Base-by-base conservation (phyloP, 2,888 invertebrate species). In the Altica lythri region DNA sequence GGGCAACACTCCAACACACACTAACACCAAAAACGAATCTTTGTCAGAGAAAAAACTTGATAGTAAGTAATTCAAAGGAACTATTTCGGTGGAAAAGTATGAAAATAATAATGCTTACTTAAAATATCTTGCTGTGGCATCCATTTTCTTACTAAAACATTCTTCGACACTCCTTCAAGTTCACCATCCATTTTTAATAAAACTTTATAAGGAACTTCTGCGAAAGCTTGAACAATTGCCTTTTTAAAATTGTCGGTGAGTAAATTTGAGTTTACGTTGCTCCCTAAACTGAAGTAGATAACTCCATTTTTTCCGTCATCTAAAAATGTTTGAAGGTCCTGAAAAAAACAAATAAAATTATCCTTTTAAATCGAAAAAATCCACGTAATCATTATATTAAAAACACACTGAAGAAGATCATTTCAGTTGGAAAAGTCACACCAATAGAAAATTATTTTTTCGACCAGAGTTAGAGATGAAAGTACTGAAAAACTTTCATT, bases 221-320 rank as follows among this genome's bases (percentile, higher is more conserved):
- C 50, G 46, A 79, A 76, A 2, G 73, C 69, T 10, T 69, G 63
- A 2, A 75, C 17, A 16, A 78, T 63, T 2, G 64, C 64, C 22
- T 71, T 61, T 9, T 68, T 51, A 12, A 69, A 67, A 16, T 72
- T 55, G n/a, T 59, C 53, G 2, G 71, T 61, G 37, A 78, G 53
- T 19, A 67, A 54, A 9, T 65, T 60, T n/a, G 70, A 72, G 58
- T 72, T 72, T 1, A 77, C 65, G 44, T 73, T 71, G 1, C 76
- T 72, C 0, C 79, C 79, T 55, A 79, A 64, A 55, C 77, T 75
- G 55, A 77, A 75, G 51, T 73, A 73, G 13, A 78, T 69, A 1
- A 70, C 72, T 9, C 77, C 78, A 10, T 73, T 55, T 19, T 60
- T 53, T 2, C 72, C 67, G n/a, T 64, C 60, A 46, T 77, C 73